phyloP scores from a whole-genome alignment of 2,888 invertebrate species.

The Leptopterna dolabrata region DNA sequence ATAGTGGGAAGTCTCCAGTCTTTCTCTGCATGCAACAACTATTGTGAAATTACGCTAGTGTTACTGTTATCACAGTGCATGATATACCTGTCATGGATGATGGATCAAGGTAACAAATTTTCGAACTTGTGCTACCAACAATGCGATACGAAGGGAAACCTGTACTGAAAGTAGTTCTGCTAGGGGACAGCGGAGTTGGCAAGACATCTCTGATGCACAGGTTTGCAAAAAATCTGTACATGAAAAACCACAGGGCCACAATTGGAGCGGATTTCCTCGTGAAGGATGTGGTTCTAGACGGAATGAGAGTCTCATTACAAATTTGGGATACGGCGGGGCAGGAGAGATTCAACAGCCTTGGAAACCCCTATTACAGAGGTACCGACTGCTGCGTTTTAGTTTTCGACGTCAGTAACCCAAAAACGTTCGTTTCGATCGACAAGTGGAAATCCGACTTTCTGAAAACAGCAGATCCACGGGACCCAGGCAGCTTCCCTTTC shows the following conservation, averaged over 20 bases:
- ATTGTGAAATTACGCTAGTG: too few relatives aligned
- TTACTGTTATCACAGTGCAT: too few relatives aligned
- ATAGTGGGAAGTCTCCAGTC: too few relatives aligned
- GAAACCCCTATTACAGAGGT: slow-evolving; percentile 98
- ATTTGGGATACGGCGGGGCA: slow-evolving; percentile 99
- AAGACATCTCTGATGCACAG: neutral
- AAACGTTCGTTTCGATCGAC: slow-evolving; percentile 95
- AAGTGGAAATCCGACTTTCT: neutral
- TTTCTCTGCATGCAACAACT: too few relatives aligned
- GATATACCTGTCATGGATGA: too few relatives aligned
- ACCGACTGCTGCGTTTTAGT: slow-evolving; percentile 99
- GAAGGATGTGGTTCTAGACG: neutral
- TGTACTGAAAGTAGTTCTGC: neutral
- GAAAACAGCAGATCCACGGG: slow-evolving; percentile 87
- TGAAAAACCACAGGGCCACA: neutral
- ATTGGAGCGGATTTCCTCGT: neutral
- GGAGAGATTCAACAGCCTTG: slow-evolving; percentile 97
- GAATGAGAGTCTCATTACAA: slow-evolving; percentile 65
- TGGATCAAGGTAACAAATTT: too few relatives aligned
- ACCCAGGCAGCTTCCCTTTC: slow-evolving; percentile 99
- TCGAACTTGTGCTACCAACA: neutral
- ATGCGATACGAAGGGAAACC: neutral
- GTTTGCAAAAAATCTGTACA: neutral
- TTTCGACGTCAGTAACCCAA: slow-evolving; percentile 98
- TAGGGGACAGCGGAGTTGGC: neutral